Conservation (phyloP, 2,797 vertebrate species). For the Sebastes iracundus region DNA sequence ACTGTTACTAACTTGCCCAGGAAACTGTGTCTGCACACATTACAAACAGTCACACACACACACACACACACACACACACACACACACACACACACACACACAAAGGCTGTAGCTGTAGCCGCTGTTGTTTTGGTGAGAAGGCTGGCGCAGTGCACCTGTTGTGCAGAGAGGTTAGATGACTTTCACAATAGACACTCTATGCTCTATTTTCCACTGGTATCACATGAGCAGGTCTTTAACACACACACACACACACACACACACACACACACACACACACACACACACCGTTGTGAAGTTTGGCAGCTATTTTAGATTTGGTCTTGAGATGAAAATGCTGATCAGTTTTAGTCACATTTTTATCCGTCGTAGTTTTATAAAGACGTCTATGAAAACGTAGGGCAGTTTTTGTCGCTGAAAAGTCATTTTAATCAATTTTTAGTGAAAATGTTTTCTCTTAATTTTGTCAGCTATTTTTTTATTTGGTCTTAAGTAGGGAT, state of each 20-base stretch:
- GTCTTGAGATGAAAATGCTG: too few relatives aligned
- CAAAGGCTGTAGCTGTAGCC: neutral
- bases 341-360: too few relatives aligned
- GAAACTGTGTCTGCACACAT: neutral
- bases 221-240: neutral
- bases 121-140: neutral
- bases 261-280: neutral
- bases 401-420: too few relatives aligned
- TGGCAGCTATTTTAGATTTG: too few relatives aligned
- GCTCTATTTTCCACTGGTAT: conserved; percentile 5
- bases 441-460: too few relatives aligned
- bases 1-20: neutral
- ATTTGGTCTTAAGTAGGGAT: too few relatives aligned
- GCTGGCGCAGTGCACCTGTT: conserved; percentile 40
- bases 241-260: neutral
- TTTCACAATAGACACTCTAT: conserved; percentile 31
- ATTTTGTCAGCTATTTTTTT: too few relatives aligned
- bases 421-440: too few relatives aligned
- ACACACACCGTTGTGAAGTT: neutral
- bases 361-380: too few relatives aligned
- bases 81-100: neutral
- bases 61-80: neutral
- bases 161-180: conserved; percentile 30
- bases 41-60: neutral
- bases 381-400: too few relatives aligned